Base-by-base conservation (phyloP, 2,888 invertebrate species). In the Drosophila aldrichi region DNA sequence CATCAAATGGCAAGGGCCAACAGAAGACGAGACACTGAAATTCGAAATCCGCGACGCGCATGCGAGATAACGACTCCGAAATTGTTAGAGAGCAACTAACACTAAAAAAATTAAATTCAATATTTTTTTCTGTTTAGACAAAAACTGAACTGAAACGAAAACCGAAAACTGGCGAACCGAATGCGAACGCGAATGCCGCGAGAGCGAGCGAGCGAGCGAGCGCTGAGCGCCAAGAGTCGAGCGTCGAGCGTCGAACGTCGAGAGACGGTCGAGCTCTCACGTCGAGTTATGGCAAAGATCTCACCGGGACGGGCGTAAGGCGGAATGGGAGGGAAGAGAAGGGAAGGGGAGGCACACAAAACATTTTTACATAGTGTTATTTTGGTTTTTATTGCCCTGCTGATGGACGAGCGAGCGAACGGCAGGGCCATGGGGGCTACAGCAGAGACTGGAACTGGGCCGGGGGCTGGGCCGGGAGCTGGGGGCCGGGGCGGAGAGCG, bases 1-100 rank as follows among this genome's bases (percentile, higher is more conserved):
- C 48, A 40, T 16, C 48, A 61, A 36, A 3, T 12, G 38, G 60
- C 29, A 58, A 43, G 51, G 59, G 55, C 57, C 54, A 36, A 38
- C 44, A 56, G n/a, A 41, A 49, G 49, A 43, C 54, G 54, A 46
- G 14, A 41, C 36, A 52, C 29, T 16, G 57, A 62, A 63, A 64
- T 46, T 57, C 48, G 34, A 61, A 69, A 70, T 70, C 73, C 68
- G 77, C 65, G 89, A 91, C 91, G 91, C 91, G 92, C 91, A 91
- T 91, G 91, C 92, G 91, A 91, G 77, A 77, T 91, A 91, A 91
- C 90, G 90, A 91, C 92, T 90, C 91, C 88, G 89, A 91, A 91
- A 92, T 91, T 91, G 91, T 92, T 91, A 91, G 90, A 89, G 90
- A 87, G 89, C 91, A 91, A 91, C 91, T 91, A 91, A 91, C 91